Percentiles rank a stretch among this genome's conserved stretches.
These are phyloP conservation scores for Pogonomyrmex californicus DNA, from an alignment of 1,140 invertebrate genomes.

Conservation along the genomic window DNA sequence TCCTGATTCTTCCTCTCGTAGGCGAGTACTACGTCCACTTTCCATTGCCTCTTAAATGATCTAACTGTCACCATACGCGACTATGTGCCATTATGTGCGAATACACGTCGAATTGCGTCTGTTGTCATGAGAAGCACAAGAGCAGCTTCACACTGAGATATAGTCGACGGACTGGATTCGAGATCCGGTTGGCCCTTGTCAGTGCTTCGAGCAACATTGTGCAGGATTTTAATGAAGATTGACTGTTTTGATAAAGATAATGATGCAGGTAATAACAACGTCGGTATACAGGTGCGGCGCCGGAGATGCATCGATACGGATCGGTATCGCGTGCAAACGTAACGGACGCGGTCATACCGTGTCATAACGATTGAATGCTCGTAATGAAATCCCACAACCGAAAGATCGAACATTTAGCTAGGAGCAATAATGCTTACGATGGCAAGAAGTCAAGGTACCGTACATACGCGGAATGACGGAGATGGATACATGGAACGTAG, in stretches of 20 bases:
- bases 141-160: neutral
- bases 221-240: conserved; percentile 70
- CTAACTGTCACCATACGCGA: conserved; percentile 35
- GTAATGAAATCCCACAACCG: conserved; percentile 41
- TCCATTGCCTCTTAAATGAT: conserved; percentile 23
- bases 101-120: conserved; percentile 39
- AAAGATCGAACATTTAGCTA: conserved; percentile 37
- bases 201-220: conserved; percentile 51
- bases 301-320: conserved; percentile 51
- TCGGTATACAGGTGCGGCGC: conserved; percentile 40
- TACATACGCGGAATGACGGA: neutral
- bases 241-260: conserved; percentile 66
- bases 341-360: conserved; percentile 30
- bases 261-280: conserved; percentile 61
- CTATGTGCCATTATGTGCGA: neutral
- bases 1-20: neutral
- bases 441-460: conserved; percentile 44
- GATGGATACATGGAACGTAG: neutral
- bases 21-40: neutral
- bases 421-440: conserved; percentile 50
- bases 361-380: conserved; percentile 30
- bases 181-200: conserved; percentile 66
- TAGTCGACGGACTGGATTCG: conserved; percentile 23
- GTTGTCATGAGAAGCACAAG: neutral
- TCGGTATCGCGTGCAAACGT: conserved; percentile 52